phyloP scores from a whole-genome alignment of 2,797 vertebrate genomes.

The Strix occidentalis region DNA sequence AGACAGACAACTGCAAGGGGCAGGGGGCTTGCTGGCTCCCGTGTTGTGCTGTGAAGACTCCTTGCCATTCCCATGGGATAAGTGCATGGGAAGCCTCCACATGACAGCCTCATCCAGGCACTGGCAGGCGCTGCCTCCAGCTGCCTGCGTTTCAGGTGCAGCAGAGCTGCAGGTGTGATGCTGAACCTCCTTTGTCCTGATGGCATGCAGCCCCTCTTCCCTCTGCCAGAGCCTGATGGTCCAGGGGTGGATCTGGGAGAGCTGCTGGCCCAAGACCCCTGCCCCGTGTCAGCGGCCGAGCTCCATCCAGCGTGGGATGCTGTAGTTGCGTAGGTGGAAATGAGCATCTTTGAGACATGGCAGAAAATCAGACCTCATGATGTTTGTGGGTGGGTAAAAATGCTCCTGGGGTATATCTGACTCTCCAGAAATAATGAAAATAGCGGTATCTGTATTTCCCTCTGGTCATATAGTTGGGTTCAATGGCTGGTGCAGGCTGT shows the following conservation, averaged over 20 bases:
- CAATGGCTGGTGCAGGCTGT: neutral
- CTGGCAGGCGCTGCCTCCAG: neutral
- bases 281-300: rapidly evolving
- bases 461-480: neutral
- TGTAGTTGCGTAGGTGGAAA: neutral
- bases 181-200: neutral
- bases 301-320: neutral
- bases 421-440: neutral
- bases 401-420: neutral
- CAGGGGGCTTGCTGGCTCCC: neutral
- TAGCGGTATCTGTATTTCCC: neutral
- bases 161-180: neutral
- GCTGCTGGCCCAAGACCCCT: neutral
- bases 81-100: neutral
- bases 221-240: neutral
- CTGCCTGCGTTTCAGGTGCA: neutral
- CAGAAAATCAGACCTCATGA: neutral
- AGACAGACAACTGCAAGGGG: neutral
- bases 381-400: neutral
- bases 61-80: neutral
- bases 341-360: neutral
- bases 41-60: neutral
- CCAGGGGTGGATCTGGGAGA: neutral
- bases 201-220: neutral
- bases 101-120: too few relatives aligned